Evolutionary conservation across 2,888 invertebrate genomes (phyloP).

Genomic region (Allygus modestus): DNA sequence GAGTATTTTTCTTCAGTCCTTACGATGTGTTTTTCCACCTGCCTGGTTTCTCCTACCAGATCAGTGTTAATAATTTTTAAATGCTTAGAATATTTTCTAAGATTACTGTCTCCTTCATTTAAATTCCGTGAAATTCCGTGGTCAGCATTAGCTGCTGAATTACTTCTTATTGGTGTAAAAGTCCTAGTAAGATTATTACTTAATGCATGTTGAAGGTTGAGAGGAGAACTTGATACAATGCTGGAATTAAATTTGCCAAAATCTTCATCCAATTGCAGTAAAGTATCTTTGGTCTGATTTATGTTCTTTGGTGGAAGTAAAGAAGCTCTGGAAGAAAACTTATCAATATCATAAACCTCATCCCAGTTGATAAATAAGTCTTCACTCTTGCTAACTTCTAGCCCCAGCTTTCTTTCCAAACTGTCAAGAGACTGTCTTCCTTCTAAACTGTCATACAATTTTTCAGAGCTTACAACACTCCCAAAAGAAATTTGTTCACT

Average conservation of each 20-base stretch:
- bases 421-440: background rate
- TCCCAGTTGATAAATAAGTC: background rate
- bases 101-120: background rate
- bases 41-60: background rate
- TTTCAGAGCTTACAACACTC: conserved; percentile 13
- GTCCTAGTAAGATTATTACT: background rate
- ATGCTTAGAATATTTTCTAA: background rate
- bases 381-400: too few species aligned
- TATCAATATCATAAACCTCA: conserved; percentile 8
- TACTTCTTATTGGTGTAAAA: background rate
- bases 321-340: background rate
- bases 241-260: background rate
- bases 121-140: background rate
- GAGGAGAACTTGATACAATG: conserved; percentile 12
- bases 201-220: too few species aligned
- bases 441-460: conserved; percentile 29
- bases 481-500: background rate
- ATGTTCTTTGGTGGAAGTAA: background rate
- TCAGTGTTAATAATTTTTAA: background rate
- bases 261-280: background rate
- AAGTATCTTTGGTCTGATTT: conserved; percentile 7
- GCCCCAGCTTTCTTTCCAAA: background rate
- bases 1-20: background rate
- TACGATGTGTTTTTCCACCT: background rate
- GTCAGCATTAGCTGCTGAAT: background rate